Base-by-base conservation (phyloP, 2,113 vertebrate genomes). In the Callorhinus ursinus region DNA sequence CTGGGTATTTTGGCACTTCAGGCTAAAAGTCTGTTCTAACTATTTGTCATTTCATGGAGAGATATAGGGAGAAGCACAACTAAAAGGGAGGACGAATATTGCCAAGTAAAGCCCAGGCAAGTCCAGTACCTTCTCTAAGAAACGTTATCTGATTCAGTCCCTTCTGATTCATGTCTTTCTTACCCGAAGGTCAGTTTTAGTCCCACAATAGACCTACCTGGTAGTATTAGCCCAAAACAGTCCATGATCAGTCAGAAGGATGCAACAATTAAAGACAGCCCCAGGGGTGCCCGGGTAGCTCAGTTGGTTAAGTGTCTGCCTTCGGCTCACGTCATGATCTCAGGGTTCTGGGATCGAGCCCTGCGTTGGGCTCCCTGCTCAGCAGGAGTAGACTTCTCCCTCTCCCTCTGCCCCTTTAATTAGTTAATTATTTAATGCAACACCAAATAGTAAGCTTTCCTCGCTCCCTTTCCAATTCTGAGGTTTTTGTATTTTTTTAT, bases 21-120 rank as follows among this genome's bases (percentile, higher is more conserved):
- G 72, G 33, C 94, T 84, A 80, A 90, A 86, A 74, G 63, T 80
- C 53, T 90, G 51, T 74, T 71, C 61, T 80, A 69, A 85, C 72
- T 53, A 97, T 42, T 49, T 95, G 36, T 67, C 96, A 42, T 83
- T 92, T 92, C 79, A 55, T 8, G 69, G 22, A 93, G 80, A 93
- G 31, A 39, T 7, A 57, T 1, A 77, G 16, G 36, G 42, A 96
- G 85, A 96, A 57, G 13, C 9, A 4, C 28, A 57, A 63, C 63
- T 8, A 67, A 11, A 24, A 33, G 22, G 22, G 69, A 84, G 39
- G 42, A 85, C 46, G 57, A 65, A 21, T 12, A 67, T 7, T 57
- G n/a, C 24, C 67, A 88, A 61, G 53, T 65, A 16, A 51, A 36
- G 36, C 49, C 61, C 42, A 76, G 36, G 71, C 2, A 83, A 93